phyloP scores from a whole-genome alignment of 2,113 vertebrate genomes.

The Cheilinus undulatus region DNA sequence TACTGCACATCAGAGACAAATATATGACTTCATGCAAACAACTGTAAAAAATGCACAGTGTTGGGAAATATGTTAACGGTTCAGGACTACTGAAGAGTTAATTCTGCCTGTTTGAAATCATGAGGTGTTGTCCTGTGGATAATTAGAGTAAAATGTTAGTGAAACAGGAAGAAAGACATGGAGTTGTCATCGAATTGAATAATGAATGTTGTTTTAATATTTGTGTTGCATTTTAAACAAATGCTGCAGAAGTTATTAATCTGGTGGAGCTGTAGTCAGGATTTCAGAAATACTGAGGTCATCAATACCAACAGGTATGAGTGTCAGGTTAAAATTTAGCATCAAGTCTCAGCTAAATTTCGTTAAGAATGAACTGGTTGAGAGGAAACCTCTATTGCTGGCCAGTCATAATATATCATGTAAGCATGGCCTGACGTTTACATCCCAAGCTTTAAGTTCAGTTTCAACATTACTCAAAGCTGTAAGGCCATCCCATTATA shows the following conservation, averaged over 20 bases:
- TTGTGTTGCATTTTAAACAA: not conserved
- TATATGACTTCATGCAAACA: slow-evolving; percentile 40
- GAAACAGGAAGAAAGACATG: not conserved
- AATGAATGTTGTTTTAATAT: not conserved
- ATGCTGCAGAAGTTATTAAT: not conserved
- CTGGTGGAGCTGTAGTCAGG: not conserved
- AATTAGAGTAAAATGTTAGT: not conserved
- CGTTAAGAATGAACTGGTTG: not conserved
- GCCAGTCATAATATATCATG: not conserved
- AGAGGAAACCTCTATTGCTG: not conserved
- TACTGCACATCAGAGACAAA: slow-evolving; percentile 22
- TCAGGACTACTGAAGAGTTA: not conserved
- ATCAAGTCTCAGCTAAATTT: not conserved
- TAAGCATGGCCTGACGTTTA: not conserved
- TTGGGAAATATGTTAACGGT: not conserved
- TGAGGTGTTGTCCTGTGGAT: slow-evolving; percentile 35
- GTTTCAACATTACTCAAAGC: not conserved
- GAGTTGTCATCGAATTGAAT: too few species aligned
- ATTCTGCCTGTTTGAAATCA: slow-evolving; percentile 1
- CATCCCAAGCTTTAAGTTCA: not conserved
- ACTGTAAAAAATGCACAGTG: slow-evolving; percentile 23
- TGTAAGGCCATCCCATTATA: too few species aligned
- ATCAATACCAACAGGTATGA: too few species aligned
- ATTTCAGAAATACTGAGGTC: not conserved
- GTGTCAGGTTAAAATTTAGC: not conserved